Evolutionary conservation across 2,888 invertebrate species (phyloP), one percentile per base, ranked within the genome.

Genomic region (Halictus quadricinctus): DNA sequence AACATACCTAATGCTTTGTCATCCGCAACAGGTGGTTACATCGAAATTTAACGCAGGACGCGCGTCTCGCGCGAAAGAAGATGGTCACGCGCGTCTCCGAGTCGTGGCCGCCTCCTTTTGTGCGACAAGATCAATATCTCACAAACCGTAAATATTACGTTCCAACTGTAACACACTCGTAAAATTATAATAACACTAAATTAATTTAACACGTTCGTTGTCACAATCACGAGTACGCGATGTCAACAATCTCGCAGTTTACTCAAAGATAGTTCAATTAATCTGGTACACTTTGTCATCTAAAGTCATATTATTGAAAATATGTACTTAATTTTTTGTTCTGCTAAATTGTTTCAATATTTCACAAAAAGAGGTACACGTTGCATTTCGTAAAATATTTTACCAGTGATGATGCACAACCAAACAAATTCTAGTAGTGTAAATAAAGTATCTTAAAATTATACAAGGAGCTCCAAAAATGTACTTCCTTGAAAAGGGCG

Each of bases 21-120:
- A 89, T 85, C 80, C 41, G 90, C 90, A 90, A 90, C 90, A 90
- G 90, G 90, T 90, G 90, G 90, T 88, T 86, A 89, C 88, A 88
- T 85, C 88, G 90, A 87, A 88, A 76, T 29, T 81, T 50, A 74
- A 69, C 85, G 82, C 80, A 77, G 80, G 12, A 81, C 84, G 87
- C 84, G 29, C 83, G 80, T 87, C 83, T 85, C 79, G 72, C 88
- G 87, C 46, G 70, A 89, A 89, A 89, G 88, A 90, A 89, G 82
- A 89, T 74, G 75, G 70, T 29, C 48, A 72, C 70, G 10, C 13
- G 12, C n/a, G 43, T 70, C 70, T 21, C 21, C 29, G 58, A 4
- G 66, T 66, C 8, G 66, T 18, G 36, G 21, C 29, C 29, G 18
- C 21, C 36, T 66, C 3, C 36, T 36, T 36, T 66, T 41, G 18